Conservation (phyloP, 2,888 invertebrate genomes). For the Eudemis profundana region DNA sequence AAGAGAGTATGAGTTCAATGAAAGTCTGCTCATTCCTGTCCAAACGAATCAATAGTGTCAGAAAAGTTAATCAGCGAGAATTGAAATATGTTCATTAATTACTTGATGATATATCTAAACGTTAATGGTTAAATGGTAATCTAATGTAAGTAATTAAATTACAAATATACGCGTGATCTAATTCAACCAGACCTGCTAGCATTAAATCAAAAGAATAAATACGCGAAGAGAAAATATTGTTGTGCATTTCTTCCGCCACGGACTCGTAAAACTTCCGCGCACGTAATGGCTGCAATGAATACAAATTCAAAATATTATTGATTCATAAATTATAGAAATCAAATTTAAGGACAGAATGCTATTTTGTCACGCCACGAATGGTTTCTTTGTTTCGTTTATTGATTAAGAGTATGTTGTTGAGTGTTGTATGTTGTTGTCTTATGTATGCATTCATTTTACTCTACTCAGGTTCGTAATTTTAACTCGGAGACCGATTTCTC, state of each 20-base stretch:
- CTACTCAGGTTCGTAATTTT: too few relatives aligned
- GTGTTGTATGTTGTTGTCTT: too few relatives aligned
- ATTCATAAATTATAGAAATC: conserved; percentile 41
- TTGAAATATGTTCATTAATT: too few relatives aligned
- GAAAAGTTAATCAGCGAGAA: too few relatives aligned
- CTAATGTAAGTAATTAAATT: conserved; percentile 3
- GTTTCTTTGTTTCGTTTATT: conserved; percentile 1
- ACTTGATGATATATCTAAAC: too few relatives aligned
- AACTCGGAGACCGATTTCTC: too few relatives aligned
- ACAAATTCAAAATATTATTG: conserved; percentile 44
- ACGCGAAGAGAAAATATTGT: conserved; percentile 34
- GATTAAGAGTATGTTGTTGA: conserved; percentile 5
- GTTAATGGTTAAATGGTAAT: too few relatives aligned
- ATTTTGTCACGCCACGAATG: conserved; percentile 15
- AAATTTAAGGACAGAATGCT: conserved; percentile 31
- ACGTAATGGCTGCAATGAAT: conserved; percentile 44
- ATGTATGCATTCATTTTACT: too few relatives aligned
- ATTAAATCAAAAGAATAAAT: conserved; percentile 22
- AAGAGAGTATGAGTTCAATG: too few relatives aligned
- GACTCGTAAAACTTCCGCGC: conserved; percentile 39
- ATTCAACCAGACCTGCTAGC: conserved; percentile 21
- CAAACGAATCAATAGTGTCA: too few relatives aligned
- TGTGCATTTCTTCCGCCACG: conserved; percentile 34
- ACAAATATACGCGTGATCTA: neutral
- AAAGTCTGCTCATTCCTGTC: too few relatives aligned